Evolutionary conservation across 2,113 vertebrate species (phyloP), one percentile per base, ranked within the genome.

Genomic region (Ophthalmolycus amberensis): DNA sequence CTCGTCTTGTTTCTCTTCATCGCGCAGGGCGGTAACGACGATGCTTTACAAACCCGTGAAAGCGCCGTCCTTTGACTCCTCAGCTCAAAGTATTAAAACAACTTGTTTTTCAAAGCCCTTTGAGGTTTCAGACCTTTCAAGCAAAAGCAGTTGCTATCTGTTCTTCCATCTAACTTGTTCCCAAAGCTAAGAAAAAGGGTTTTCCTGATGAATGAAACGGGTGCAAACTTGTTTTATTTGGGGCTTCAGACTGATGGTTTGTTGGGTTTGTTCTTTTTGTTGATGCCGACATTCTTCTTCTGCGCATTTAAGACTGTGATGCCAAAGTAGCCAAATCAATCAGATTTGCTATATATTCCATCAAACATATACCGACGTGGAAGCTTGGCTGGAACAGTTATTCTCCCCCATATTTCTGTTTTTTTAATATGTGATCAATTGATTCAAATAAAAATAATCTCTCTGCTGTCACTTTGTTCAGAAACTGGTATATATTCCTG

Each of bases 1-100:
- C 80, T 69, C 8, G 3, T 78, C 91, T 76, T 82, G 90, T 77
- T 67, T 77, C 64, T 37, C 18, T 48, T 14, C 12, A n/a, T 70
- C 25, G 16, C 1, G 4, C 44, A 16, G 25, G 37, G 60, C 65
- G 58, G 50, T 20, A 7, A n/a, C 18, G 37, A 37, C 18, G 10
- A 25, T 34, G 46, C 56, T 64, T 58, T 37, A 37, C 58, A 84
- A 64, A 71, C 74, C 40, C 58, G 50, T 48, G 71, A 69, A 42
- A 46, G 37, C 64, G 15, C 1, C 59, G n/a, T 16, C 79, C 58
- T 68, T 59, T 60, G 22, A 72, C 29, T 79, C 29, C 40, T 71
- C 32, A 0, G 4, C 70, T 71, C 40, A 71, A 32, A 75, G 3
- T 34, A 70, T 69, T 29, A 46, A 73, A 68, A 81, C 25, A 25